Evolutionary conservation across 2,797 vertebrate genomes (phyloP), one percentile per base, ranked within the genome.

Genomic region (Numenius phaeopus): DNA sequence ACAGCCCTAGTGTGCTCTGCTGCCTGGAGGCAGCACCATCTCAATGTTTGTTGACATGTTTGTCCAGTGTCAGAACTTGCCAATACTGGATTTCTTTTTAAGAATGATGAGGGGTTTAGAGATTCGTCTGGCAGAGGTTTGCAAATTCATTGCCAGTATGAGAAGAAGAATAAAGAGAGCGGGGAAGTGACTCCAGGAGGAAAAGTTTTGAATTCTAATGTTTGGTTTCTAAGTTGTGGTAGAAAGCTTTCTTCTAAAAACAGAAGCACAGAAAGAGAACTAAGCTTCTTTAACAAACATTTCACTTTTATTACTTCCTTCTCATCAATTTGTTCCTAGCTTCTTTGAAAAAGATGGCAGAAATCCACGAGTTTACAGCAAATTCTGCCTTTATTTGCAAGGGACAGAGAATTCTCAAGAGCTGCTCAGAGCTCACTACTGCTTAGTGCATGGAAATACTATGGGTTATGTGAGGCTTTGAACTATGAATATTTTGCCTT

Each of bases 301-400:
- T 94, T 95, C 37, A 40, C 17, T 94, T 96, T 97, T 91, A 73
- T 95, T 94, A 73, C 75, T 82, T 95, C 71, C n/a, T 93, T 93
- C 91, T 94, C 57, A 78, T 72, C 64, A 86, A 27, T 93, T 90
- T 8, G 47, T 92, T 92, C 47, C 37, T 44, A 83, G 24, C 29
- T 79, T 27, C 84, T 59, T 50, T 83, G 59, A 17, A 52, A 69
- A 87, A 55, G 20, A n/a, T 83, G 64, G 67, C 70, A 80, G 67
- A 58, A 93, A 80, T 93, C 80, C 59, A 77, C 73, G 50, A 21
- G 15, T 58, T 76, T 81, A 66, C 58, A 87, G 89, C 55, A 52
- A 70, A 75, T 78, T 95, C 49, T 57, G 30, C 59, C 81, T 94
- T 95, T 89, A 85, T 69, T 79, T 58, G 17, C 29, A 89, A 32